phyloP scores from a whole-genome alignment of 2,888 invertebrate species.

The Cryptocheilus praepositus region DNA sequence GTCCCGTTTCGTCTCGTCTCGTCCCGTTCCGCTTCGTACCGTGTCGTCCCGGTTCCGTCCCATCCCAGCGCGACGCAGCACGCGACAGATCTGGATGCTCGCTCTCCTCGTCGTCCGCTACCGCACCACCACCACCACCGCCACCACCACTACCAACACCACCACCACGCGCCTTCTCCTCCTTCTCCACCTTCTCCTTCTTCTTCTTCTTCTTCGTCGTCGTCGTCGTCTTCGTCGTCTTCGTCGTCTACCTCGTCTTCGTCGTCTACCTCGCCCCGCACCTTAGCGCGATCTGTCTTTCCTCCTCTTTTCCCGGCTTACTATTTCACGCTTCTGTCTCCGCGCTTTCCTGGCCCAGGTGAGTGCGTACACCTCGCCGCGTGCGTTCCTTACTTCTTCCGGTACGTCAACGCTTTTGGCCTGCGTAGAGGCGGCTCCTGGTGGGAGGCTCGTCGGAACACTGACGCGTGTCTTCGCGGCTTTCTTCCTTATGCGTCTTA shows the following conservation, averaged over 20 bases:
- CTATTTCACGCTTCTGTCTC: neutral
- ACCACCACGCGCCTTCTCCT: constrained; percentile 37
- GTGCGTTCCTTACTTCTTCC: too few relatives aligned
- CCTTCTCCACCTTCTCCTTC: constrained; percentile 15
- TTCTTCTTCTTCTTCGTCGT: constrained; percentile 6
- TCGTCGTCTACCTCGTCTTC: constrained; percentile 1
- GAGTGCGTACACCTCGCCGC: too few relatives aligned
- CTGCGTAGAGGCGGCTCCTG: too few relatives aligned
- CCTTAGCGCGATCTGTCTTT: neutral
- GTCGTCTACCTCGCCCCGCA: neutral
- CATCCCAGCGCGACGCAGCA: constrained; percentile 61
- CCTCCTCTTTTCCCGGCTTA: constrained; percentile 3
- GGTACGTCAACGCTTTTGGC: too few relatives aligned
- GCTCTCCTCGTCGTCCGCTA: constrained; percentile 12
- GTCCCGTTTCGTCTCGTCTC: constrained; percentile 50
- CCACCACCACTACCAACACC: constrained; percentile 48
- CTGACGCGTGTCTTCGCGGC: too few relatives aligned
- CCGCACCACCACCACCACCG: constrained; percentile 34
- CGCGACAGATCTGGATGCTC: constrained; percentile 62
- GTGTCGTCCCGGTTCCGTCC: constrained; percentile 58
- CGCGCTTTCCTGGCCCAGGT: too few relatives aligned
- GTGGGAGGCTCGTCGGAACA: too few relatives aligned
- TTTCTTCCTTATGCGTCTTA: too few relatives aligned
- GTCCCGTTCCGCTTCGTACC: constrained; percentile 53
- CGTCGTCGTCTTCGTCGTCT: constrained; percentile 2